Base-by-base conservation (phyloP, 2,888 invertebrate genomes). In the Carabus problematicus region DNA sequence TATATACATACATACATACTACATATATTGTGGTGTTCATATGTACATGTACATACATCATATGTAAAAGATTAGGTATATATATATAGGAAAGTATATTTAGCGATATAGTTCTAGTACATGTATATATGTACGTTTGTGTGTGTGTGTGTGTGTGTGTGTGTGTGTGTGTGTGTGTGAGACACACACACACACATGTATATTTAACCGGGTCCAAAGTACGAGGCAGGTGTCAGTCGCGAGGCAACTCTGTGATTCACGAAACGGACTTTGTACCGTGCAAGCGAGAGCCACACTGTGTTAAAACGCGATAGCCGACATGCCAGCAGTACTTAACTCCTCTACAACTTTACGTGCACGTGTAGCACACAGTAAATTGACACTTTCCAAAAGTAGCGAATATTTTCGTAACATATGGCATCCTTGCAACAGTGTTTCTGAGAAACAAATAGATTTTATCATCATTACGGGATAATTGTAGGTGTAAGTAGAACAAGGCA, bases 171-270 rank as follows among this genome's bases (percentile, higher is more conserved):
- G 16, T 52, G 52, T 9, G 9, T 52, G 47, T 12, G n/a, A 7
- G 16, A 7, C 9, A 18, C n/a, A 64, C 41, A 42, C 54, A 42
- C 41, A 49, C 6, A 29, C 29, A 29, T 29, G 29, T 29, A 29
- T 29, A 29, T 29, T 29, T 29, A 52, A 41, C 19, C 64, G 82
- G 79, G 84, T 84, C 79, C 84, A 84, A 84, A 84, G 84, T 84
- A 84, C 84, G 77, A 81, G 80, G 82, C 70, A 63, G 61, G 67
- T 70, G 70, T 59, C 43, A 11, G 60, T 58, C 67, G 47, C 67
- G 60, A 59, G 67, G 67, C 67, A 49, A 64, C 59, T 70, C 64
- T 61, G 60, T 70, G 62, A 72, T 68, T 72, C 71, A 72, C 63
- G 71, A 55, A 60, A 19, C 70, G 72, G 72, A 72, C 72, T 72